Conservation (phyloP, 2,888 invertebrate species). For the Zele albiditarsus region DNA sequence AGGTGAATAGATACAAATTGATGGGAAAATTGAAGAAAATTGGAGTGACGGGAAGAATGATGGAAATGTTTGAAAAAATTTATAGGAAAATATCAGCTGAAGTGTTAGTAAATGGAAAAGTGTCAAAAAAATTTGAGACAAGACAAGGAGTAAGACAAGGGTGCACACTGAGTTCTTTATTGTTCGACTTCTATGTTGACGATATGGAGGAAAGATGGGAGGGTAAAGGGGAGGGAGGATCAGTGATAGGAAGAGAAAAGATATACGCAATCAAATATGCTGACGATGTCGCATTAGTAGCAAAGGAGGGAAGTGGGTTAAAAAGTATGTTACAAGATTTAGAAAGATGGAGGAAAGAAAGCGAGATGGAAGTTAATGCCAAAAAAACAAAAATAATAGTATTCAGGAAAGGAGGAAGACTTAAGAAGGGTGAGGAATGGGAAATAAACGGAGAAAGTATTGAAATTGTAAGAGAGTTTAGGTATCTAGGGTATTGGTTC, state of each 20-base stretch:
- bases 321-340: slow-evolving; percentile 32
- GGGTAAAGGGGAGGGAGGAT: slow-evolving; percentile 35
- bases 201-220: slow-evolving; percentile 36
- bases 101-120: background rate
- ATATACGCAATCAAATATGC: slow-evolving; percentile 39
- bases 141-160: background rate
- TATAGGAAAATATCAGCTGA: background rate
- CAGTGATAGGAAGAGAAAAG: slow-evolving; percentile 31
- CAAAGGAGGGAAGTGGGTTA: slow-evolving; percentile 20
- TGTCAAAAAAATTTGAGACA: background rate
- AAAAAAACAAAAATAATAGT: slow-evolving; percentile 35
- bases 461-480: slow-evolving; percentile 27
- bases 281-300: slow-evolving; percentile 36
- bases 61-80: background rate
- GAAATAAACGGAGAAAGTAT: slow-evolving; percentile 17
- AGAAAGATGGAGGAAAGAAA: slow-evolving; percentile 28
- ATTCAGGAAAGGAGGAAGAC: slow-evolving; percentile 27
- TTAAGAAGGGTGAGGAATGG: slow-evolving; percentile 12
- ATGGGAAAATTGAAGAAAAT: background rate
- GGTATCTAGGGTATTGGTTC: slow-evolving; percentile 36
- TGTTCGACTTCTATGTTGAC: slow-evolving; percentile 41
- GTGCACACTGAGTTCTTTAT: background rate
- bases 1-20: no score
- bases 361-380: slow-evolving; percentile 27
- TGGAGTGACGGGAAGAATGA: background rate